Evolutionary conservation across 2,797 vertebrate species (phyloP), one percentile per base, ranked within the genome.

Genomic region (Microcaecilia unicolor): DNA sequence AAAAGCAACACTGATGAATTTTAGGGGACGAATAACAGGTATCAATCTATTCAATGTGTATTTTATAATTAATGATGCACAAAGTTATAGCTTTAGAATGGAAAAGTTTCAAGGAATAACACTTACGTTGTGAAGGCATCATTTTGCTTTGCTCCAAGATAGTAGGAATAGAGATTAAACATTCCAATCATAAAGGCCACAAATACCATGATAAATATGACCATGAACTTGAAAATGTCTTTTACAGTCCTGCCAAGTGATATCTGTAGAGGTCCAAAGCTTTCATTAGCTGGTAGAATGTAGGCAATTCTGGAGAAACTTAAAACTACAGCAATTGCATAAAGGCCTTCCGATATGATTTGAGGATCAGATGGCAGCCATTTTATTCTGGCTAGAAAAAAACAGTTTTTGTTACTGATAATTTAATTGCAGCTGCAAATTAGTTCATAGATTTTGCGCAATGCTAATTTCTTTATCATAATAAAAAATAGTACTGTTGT

Each of bases 211-310:
- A 99, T 89, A 70, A 99, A 99, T 80, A 99, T 99, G 61, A 99
- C 94, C 96, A 99, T 99, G 65, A 99, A 99, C 60, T 99, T 99
- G 65, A 99, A 95, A 72, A 99, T 98, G 61, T 99, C 94, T 61
- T 99, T 99, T 6, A 99, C 96, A 0, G 96, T 99, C 48, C 96
- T 81, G 38, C 96, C 96, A 17, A 99, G 82, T 4, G 96, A 99
- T 70, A 99, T 99, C 75, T 99, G 96, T 48, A 99, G 83, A 1
- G 96, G 96, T 3, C 96, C 96, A n/a, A 99, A 93, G 71, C 94
- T 98, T 73, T 99, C 96, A 5, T 99, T 99, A 37, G 96, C 96
- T 15, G 96, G 95, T 31, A 99, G 83, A 61, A 99, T 99, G 70
- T 99, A 99, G 9, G 93, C 96, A 7, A 99, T 99, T 51, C 95